Percentiles rank a stretch among this genome's conserved stretches.
Evolutionary conservation across 2,797 vertebrate genomes (phyloP).

Genomic region (Clarias platycephalus): DNA sequence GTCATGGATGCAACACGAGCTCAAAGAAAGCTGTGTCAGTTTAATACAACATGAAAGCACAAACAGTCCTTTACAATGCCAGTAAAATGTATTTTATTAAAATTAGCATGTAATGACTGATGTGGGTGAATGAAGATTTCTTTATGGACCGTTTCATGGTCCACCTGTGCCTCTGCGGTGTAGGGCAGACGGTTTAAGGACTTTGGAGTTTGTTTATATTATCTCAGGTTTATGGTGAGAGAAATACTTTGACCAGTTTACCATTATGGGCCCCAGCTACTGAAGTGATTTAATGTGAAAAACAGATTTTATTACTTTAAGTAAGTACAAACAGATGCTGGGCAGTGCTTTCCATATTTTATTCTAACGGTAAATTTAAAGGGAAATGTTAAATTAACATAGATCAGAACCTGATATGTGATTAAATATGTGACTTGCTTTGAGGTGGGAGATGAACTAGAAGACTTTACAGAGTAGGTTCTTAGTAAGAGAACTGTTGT

Average conservation of each 20-base stretch:
- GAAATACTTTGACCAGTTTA: conserved; percentile 14
- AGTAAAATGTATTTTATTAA: not conserved
- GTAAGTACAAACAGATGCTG: not conserved
- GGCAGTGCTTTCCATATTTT: not conserved
- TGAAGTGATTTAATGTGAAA: conserved; percentile 29
- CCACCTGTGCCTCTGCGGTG: conserved; percentile 1
- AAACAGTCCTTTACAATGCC: conserved; percentile 17
- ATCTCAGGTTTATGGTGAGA: conserved; percentile 27
- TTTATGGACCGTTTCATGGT: conserved; percentile 19
- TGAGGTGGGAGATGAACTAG: not conserved
- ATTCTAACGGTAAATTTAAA: not conserved
- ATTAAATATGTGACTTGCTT: not conserved
- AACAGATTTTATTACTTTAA: not conserved
- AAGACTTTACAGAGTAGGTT: not conserved
- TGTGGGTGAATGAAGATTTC: conserved; percentile 4
- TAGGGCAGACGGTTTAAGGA: conserved; percentile 10
- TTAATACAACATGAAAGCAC: conserved; percentile 14
- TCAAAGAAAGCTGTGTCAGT: conserved; percentile 22
- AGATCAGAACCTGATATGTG: not conserved
- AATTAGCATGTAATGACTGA: not conserved
- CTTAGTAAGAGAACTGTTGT: not conserved
- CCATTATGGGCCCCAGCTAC: conserved; percentile 5
- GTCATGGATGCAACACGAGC: conserved; percentile 16
- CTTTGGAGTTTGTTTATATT: conserved; percentile 8
- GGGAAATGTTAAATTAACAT: not conserved